A percentile compares a stretch with the other conserved stretches of the same genome.
These are phyloP conservation scores for Ctenopoma multispine DNA, from an alignment of 2,797 vertebrate genomes.

Conservation along the genomic window DNA sequence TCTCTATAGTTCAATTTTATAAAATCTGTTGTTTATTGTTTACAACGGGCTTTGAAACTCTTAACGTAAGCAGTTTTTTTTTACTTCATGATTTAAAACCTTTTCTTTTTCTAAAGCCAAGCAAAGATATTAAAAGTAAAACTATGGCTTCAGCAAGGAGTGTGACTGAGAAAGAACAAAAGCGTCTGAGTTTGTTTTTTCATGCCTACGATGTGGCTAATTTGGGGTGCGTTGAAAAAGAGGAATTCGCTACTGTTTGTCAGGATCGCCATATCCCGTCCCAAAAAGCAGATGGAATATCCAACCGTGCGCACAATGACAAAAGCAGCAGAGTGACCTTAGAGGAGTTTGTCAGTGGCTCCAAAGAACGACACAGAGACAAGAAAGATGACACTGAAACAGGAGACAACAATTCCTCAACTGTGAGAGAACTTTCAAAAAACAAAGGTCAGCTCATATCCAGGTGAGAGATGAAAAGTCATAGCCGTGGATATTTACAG, in stretches of 20 bases:
- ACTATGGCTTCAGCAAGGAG: conserved; percentile 42
- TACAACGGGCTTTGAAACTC: neutral
- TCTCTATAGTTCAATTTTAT: neutral
- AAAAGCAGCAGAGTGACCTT: conserved; percentile 60
- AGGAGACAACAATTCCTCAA: neutral
- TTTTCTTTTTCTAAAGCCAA: neutral
- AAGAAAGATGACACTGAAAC: neutral
- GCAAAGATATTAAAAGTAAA: neutral
- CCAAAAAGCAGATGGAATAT: conserved; percentile 55
- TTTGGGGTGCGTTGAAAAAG: conserved; percentile 65
- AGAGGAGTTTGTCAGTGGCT: conserved; percentile 65
- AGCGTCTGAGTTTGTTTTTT: conserved; percentile 55
- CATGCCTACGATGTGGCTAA: conserved; percentile 61
- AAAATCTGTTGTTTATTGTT: neutral
- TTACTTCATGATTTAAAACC: neutral
- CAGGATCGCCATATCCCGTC: conserved; percentile 48
- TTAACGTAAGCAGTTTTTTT: neutral
- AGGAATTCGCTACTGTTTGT: conserved; percentile 64
- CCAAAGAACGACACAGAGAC: conserved; percentile 34
- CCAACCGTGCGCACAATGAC: conserved; percentile 57
- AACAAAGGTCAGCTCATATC: conserved; percentile 4
- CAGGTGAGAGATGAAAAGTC: conserved; percentile 53
- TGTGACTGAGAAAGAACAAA: conserved; percentile 46
- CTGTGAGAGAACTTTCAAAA: conserved; percentile 1
- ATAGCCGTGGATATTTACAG: too few species aligned